Evolutionary conservation across 2,113 vertebrate species (phyloP).

Genomic region (Menidia beryllina): DNA sequence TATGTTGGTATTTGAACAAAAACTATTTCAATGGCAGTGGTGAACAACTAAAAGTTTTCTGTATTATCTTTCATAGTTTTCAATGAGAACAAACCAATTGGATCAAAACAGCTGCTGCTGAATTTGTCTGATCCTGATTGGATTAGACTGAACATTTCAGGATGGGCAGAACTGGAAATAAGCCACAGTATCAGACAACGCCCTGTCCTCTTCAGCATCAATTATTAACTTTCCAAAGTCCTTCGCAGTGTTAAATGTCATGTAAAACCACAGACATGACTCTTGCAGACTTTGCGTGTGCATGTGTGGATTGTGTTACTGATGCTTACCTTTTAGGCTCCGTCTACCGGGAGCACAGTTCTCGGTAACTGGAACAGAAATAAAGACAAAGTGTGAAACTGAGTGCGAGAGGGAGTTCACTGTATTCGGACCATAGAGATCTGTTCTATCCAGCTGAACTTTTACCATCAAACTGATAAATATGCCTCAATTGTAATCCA

Average conservation of each 20-base stretch:
- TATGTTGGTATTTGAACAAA: no score
- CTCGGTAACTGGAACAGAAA: conserved; percentile 62
- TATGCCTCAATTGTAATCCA: no score
- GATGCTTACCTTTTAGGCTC: conserved; percentile 64
- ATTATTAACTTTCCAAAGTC: conserved; percentile 44
- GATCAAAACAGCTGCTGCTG: no score
- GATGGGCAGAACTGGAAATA: background rate
- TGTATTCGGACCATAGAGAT: background rate
- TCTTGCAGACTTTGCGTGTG: conserved; percentile 27
- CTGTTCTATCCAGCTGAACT: background rate
- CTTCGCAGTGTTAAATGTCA: conserved; percentile 43
- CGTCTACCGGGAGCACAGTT: conserved; percentile 53
- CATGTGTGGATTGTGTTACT: conserved; percentile 34
- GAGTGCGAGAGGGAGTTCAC: background rate
- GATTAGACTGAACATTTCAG: conserved; percentile 8
- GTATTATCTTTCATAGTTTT: no score
- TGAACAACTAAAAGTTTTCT: no score
- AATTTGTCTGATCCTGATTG: no score
- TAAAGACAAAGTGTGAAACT: background rate
- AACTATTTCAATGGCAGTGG: no score
- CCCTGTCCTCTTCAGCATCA: conserved; percentile 19
- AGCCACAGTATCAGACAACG: conserved; percentile 27
- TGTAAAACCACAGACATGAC: conserved; percentile 33
- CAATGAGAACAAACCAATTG: no score
- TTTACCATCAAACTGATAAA: background rate